phyloP scores from a whole-genome alignment of 1,140 invertebrate species.

The Drosophila tsacasi region DNA sequence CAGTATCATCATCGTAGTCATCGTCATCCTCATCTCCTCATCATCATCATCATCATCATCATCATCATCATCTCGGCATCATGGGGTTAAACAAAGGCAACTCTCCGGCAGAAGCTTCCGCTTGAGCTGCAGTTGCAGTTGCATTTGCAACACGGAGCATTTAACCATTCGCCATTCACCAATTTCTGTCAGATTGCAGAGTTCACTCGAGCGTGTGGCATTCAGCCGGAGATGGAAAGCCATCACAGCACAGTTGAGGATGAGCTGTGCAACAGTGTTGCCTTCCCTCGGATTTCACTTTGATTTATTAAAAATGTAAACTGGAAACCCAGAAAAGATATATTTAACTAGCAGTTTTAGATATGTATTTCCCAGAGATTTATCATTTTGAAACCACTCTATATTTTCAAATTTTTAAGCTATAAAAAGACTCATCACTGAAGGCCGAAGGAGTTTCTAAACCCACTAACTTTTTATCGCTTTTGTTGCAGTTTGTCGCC shows the following conservation, averaged over 20 bases:
- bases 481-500: conserved; percentile 42
- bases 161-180: conserved; percentile 42
- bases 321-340: background rate
- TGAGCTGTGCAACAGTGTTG: conserved; percentile 5
- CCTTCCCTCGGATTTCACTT: background rate
- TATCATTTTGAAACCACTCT: no score
- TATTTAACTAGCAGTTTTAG: background rate
- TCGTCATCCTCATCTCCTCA: conserved; percentile 1
- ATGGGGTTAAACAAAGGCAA: conserved; percentile 34
- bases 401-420: no score
- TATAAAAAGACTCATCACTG: background rate
- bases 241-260: background rate
- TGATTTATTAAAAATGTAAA: background rate
- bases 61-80: conserved; percentile 3
- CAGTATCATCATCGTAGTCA: conserved; percentile 2
- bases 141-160: conserved; percentile 28
- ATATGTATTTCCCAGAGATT: background rate
- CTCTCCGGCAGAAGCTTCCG: conserved; percentile 1
- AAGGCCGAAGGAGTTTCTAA: conserved; percentile 13
- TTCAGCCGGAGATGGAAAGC: conserved; percentile 44
- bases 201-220: conserved; percentile 64
- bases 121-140: conserved; percentile 29
- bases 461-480: conserved; percentile 7
- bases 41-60: conserved; percentile 3
- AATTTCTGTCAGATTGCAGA: conserved; percentile 73